These are phyloP conservation scores for Sebastes kiyomatsui DNA, from an alignment of 2,797 vertebrate genomes.

Conservation along the genomic window DNA sequence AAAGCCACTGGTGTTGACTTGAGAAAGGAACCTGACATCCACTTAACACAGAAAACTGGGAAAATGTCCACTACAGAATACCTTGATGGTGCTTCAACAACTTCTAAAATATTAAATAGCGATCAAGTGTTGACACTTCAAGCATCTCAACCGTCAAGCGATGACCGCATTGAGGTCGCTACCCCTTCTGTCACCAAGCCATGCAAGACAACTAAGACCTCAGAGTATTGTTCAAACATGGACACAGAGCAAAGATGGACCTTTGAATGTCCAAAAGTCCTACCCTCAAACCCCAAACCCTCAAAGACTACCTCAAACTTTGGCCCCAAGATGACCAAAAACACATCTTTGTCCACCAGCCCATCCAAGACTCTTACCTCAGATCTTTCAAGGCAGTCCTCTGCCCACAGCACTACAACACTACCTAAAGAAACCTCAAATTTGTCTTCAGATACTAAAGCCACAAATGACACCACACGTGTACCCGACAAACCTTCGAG, in stretches of 20 bases:
- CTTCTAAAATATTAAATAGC: background rate
- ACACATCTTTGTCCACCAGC: background rate
- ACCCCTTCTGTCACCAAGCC: background rate
- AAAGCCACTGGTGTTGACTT: constrained; percentile 10
- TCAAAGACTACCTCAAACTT: background rate
- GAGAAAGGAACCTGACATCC: constrained; percentile 4
- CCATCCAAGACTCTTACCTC: background rate
- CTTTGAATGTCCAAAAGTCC: background rate
- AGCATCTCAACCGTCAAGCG: background rate
- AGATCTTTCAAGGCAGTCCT: constrained; percentile 2
- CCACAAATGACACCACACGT: background rate
- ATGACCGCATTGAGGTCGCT: background rate
- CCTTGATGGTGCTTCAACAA: background rate
- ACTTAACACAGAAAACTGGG: background rate
- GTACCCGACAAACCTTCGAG: background rate
- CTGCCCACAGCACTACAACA: background rate
- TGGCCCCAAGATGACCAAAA: background rate
- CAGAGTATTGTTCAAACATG: background rate
- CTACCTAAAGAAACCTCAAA: background rate
- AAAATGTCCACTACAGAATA: background rate
- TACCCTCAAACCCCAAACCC: background rate
- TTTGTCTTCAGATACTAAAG: background rate
- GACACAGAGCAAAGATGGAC: constrained; percentile 6
- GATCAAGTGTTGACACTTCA: background rate
- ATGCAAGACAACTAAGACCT: background rate